These are phyloP conservation scores for Tupaia tana DNA, from an alignment of 2,113 vertebrate genomes.

Conservation along the genomic window DNA sequence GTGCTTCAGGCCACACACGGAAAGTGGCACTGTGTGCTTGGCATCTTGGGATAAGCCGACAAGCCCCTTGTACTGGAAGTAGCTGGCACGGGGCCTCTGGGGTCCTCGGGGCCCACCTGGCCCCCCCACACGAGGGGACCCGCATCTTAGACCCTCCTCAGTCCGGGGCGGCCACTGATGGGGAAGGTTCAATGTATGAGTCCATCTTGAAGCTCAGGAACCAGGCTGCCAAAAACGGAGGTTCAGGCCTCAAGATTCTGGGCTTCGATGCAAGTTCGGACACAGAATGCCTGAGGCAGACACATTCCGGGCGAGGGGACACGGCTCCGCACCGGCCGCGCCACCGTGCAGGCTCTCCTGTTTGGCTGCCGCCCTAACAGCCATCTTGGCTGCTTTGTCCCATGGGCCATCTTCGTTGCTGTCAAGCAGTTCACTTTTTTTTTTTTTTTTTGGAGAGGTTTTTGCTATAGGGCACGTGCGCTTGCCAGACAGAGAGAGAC, in stretches of 20 bases:
- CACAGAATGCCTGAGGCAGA: neutral
- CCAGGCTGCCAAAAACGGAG: neutral
- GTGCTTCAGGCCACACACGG: neutral
- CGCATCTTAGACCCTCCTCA: neutral
- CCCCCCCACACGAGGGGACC: neutral
- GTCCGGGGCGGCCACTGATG: neutral
- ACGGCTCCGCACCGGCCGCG: neutral
- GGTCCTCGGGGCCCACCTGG: neutral
- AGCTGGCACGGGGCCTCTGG: neutral
- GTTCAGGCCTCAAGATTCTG: neutral
- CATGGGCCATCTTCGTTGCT: neutral
- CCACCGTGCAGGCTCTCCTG: neutral
- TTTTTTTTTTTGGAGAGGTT: no score
- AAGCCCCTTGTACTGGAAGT: neutral
- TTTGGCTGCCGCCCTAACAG: neutral
- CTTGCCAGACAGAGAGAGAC: no score
- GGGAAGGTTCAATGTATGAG: neutral
- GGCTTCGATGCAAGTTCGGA: neutral
- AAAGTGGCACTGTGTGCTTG: neutral
- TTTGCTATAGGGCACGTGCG: no score
- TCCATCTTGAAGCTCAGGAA: neutral
- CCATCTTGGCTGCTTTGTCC: neutral
- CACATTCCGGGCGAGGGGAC: neutral
- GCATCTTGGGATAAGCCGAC: neutral
- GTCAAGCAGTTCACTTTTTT: neutral